Percentiles rank a stretch among this genome's conserved stretches.
These are phyloP conservation scores for Hirtodrosophila cameraria DNA, from an alignment of 2,888 invertebrate species.

Conservation along the genomic window DNA sequence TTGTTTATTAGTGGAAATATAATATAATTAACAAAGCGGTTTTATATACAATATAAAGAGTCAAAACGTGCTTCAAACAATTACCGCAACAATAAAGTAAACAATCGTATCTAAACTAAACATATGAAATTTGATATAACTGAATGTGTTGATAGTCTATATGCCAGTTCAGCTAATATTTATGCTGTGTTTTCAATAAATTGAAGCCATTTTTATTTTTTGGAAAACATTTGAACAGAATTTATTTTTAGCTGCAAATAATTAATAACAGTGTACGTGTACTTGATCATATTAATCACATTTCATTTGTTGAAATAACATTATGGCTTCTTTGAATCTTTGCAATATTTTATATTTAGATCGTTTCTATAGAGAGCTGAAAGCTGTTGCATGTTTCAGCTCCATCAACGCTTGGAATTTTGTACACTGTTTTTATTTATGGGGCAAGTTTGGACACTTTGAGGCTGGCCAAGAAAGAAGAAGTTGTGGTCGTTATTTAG, in stretches of 20 bases:
- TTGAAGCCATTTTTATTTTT: background rate
- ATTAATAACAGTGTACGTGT: conserved; percentile 7
- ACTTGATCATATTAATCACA: conserved; percentile 22
- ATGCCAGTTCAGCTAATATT: no score
- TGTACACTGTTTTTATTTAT: conserved; percentile 38
- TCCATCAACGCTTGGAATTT: conserved; percentile 34
- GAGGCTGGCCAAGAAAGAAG: conserved; percentile 30
- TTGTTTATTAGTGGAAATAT: background rate
- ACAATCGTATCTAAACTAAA: background rate
- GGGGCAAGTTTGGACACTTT: conserved; percentile 56
- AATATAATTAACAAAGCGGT: background rate
- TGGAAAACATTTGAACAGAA: background rate
- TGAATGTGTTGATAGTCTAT: background rate
- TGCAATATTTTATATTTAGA: conserved; percentile 13
- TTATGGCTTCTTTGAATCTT: conserved; percentile 1
- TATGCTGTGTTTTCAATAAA: no score
- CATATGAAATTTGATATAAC: conserved; percentile 13
- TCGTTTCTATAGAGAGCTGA: background rate
- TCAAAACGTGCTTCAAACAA: background rate
- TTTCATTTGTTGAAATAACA: conserved; percentile 16
- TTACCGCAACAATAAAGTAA: background rate
- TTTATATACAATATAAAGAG: background rate
- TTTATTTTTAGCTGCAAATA: conserved; percentile 2
- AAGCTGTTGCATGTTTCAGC: conserved; percentile 26
- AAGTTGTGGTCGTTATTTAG: conserved; percentile 29